Percentiles rank a stretch among this genome's conserved stretches.
phyloP scores from a whole-genome alignment of 2,888 invertebrate genomes.

The Nomada ruficornis region DNA sequence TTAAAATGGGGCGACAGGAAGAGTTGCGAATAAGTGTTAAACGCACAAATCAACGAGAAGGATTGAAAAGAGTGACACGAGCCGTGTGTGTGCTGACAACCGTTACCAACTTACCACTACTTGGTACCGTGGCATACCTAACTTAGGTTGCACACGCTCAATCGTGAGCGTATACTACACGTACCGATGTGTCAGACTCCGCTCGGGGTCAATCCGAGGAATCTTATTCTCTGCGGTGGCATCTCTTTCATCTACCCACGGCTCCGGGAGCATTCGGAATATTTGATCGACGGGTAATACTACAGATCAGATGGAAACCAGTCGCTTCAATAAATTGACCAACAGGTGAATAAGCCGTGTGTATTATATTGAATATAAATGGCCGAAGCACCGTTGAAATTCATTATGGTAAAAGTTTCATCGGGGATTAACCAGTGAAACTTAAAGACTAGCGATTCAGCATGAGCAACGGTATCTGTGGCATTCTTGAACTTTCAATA shows the following conservation, averaged over 20 bases:
- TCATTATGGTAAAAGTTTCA: too few species aligned
- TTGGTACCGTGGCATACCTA: constrained; percentile 51
- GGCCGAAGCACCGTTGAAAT: background rate
- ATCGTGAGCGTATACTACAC: constrained; percentile 8
- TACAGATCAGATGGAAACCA: background rate
- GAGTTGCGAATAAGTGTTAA: constrained; percentile 54
- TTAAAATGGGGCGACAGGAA: constrained; percentile 25
- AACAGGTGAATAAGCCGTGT: background rate
- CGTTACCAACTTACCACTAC: constrained; percentile 64
- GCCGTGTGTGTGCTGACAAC: constrained; percentile 66
- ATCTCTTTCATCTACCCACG: background rate
- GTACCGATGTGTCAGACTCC: constrained; percentile 37
- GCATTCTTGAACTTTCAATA: background rate
- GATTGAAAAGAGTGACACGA: constrained; percentile 69
- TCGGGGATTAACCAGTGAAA: constrained; percentile 15
- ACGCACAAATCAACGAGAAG: constrained; percentile 52
- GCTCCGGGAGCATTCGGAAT: background rate
- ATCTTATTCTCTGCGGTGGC: constrained; percentile 39
- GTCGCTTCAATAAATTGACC: background rate
- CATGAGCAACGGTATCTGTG: background rate
- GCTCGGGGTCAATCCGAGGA: constrained; percentile 56
- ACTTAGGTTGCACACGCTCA: constrained; percentile 35
- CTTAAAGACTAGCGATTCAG: background rate
- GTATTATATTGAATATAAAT: background rate
- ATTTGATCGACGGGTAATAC: background rate